Percentiles rank a stretch among this genome's conserved stretches.
phyloP scores from a whole-genome alignment of 2,113 vertebrate species.

The Macheiramphus alcinus region DNA sequence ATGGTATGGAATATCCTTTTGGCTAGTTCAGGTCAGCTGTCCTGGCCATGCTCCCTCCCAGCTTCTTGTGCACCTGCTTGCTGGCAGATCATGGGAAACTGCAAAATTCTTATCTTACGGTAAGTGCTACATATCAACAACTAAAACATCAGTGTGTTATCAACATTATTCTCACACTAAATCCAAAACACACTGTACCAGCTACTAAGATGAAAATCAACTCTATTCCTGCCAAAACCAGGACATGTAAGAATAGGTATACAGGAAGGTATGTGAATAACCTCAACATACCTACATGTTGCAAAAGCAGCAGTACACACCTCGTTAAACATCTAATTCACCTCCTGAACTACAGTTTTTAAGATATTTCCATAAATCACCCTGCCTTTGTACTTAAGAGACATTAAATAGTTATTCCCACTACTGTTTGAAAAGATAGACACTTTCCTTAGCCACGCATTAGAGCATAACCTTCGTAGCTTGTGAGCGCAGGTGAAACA shows the following conservation, averaged over 20 bases:
- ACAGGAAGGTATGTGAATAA: neutral
- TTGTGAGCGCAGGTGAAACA: neutral
- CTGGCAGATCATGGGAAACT: no score
- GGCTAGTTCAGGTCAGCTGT: no score
- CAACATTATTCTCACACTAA: no score
- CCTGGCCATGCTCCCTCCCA: no score
- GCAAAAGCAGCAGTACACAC: neutral
- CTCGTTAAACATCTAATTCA: neutral
- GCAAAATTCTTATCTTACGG: no score
- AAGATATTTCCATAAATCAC: neutral
- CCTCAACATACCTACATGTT: neutral
- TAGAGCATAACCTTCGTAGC: neutral
- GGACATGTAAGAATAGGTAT: neutral
- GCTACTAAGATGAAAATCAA: no score
- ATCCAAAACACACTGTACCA: no score
- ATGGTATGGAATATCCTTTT: no score
- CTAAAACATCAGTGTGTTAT: no score
- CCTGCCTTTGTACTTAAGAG: neutral
- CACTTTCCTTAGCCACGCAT: neutral
- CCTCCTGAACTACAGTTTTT: neutral
- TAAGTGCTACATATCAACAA: no score
- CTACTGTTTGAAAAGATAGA: neutral
- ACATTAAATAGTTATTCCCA: neutral
- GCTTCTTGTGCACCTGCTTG: no score
- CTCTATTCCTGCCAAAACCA: no score